phyloP scores from a whole-genome alignment of 2,797 vertebrate species.

The Amblyopsis hoosieri region DNA sequence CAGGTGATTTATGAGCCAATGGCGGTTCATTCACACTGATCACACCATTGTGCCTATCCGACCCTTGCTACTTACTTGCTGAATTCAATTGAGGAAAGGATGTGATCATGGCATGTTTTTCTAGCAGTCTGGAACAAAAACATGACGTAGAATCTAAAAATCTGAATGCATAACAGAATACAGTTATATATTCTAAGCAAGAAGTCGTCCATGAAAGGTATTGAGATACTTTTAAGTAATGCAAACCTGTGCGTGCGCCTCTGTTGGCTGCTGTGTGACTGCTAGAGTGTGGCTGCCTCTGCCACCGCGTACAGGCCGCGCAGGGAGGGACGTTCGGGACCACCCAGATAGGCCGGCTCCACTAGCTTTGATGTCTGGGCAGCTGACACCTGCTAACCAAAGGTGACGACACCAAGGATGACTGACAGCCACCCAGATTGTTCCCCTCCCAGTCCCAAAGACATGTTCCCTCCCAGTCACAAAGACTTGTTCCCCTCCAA shows the following conservation, averaged over 20 bases:
- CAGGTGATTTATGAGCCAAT: neutral
- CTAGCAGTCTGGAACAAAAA: conserved; percentile 62
- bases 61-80: conserved; percentile 69
- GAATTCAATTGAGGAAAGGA: conserved; percentile 70
- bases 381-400: conserved; percentile 72
- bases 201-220: too few species aligned
- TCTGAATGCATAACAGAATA: neutral
- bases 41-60: neutral
- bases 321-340: conserved; percentile 54
- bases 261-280: conserved; percentile 26
- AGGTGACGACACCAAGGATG: conserved; percentile 27
- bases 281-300: conserved; percentile 42
- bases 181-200: neutral
- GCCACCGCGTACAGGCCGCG: conserved; percentile 41
- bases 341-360: conserved; percentile 34
- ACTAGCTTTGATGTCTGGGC: conserved; percentile 60
- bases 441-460: too few species aligned
- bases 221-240: too few species aligned
- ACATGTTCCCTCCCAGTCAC: too few species aligned
- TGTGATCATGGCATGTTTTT: conserved; percentile 56
- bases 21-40: neutral
- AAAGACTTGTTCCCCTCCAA: too few species aligned
- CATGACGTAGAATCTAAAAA: conserved; percentile 7
- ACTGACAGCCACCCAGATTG: neutral
- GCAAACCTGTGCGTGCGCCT: conserved; percentile 49